phyloP scores from a whole-genome alignment of 2,888 invertebrate species.

The Sinohyriopsis cumingii region DNA sequence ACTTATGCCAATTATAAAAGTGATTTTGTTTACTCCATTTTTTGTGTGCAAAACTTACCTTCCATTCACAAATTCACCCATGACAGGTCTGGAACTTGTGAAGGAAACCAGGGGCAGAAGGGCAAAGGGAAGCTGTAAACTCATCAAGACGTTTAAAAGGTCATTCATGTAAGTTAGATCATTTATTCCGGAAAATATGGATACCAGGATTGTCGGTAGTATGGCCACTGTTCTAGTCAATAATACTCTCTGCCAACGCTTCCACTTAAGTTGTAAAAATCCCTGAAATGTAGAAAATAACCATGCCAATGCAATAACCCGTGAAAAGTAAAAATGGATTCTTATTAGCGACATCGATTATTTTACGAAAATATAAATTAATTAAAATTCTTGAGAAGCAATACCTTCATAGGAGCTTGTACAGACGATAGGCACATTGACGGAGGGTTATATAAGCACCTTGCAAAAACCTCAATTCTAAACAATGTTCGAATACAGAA shows the following conservation, averaged over 20 bases:
- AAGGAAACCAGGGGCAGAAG: constrained; percentile 89
- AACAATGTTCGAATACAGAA: too few relatives aligned
- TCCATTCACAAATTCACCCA: constrained; percentile 86
- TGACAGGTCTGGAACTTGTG: constrained; percentile 83
- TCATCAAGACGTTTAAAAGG: constrained; percentile 88
- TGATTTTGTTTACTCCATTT: too few relatives aligned
- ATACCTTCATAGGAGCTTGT: too few relatives aligned
- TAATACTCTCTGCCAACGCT: constrained; percentile 85
- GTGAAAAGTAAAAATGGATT: too few relatives aligned
- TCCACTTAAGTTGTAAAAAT: constrained; percentile 68
- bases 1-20: too few relatives aligned
- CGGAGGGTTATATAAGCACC: too few relatives aligned
- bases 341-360: too few relatives aligned
- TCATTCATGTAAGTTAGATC: constrained; percentile 88
- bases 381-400: too few relatives aligned
- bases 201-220: constrained; percentile 74
- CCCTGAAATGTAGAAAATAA: constrained; percentile 52
- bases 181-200: constrained; percentile 74
- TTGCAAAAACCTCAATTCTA: too few relatives aligned
- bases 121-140: constrained; percentile 89
- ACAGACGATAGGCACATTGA: too few relatives aligned
- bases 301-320: neutral
- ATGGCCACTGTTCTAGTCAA: constrained; percentile 90
- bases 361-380: too few relatives aligned
- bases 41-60: constrained; percentile 40